phyloP scores from a whole-genome alignment of 1,140 invertebrate species.

The Psilanteris sp. region DNA sequence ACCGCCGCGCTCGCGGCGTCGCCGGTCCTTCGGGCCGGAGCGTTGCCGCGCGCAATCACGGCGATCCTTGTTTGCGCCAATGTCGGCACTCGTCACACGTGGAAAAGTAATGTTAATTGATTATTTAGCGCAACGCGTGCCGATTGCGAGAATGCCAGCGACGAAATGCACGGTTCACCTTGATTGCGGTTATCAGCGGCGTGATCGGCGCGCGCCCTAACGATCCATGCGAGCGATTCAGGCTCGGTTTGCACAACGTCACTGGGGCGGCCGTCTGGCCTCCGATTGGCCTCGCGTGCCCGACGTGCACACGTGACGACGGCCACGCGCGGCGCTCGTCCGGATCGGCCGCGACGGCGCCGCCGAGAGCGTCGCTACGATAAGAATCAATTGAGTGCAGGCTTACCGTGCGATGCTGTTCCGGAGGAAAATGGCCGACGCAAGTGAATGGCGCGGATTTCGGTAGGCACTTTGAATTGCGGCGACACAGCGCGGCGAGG shows the following conservation, averaged over 20 bases:
- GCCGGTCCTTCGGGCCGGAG: conserved; percentile 9
- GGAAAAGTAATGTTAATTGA: conserved; percentile 70
- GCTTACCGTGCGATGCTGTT: conserved; percentile 64
- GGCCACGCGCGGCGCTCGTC: background rate
- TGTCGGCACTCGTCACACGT: conserved; percentile 46
- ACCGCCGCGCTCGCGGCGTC: conserved; percentile 16
- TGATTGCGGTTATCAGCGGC: background rate
- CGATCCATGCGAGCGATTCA: background rate
- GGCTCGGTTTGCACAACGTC: too few species aligned
- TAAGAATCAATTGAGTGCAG: conserved; percentile 28
- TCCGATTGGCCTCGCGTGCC: conserved; percentile 15
- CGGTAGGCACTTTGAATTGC: conserved; percentile 30
- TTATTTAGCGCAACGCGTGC: conserved; percentile 58
- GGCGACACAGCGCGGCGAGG: conserved; percentile 6
- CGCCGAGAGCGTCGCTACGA: conserved; percentile 10
- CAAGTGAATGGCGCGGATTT: conserved; percentile 9
- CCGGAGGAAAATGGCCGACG: conserved; percentile 54
- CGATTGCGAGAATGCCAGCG: conserved; percentile 22
- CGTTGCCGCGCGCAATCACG: conserved; percentile 11
- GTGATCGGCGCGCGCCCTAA: conserved; percentile 28
- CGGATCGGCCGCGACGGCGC: background rate
- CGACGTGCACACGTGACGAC: background rate
- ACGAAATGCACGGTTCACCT: too few species aligned
- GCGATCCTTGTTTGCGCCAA: conserved; percentile 43
- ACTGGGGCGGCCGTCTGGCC: too few species aligned